Conservation (phyloP, 2,113 vertebrate genomes). For the Melospiza georgiana region DNA sequence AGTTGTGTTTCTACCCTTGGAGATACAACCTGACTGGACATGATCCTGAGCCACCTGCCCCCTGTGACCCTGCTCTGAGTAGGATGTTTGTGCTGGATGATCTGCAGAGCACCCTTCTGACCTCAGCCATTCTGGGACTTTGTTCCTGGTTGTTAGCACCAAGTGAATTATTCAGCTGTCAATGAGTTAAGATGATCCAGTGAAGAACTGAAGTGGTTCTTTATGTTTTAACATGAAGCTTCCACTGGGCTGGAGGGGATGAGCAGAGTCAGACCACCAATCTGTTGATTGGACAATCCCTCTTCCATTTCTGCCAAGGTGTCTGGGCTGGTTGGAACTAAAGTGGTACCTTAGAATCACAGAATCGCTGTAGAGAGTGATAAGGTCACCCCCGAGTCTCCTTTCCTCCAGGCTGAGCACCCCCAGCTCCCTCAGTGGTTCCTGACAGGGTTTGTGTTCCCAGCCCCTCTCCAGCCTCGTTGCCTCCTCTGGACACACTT, state of each 20-base stretch:
- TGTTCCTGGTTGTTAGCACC: neutral
- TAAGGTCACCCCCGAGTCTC: neutral
- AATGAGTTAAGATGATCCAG: neutral
- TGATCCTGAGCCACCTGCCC: neutral
- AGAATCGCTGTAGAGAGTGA: neutral
- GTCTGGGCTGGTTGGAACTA: neutral
- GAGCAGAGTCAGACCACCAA: neutral
- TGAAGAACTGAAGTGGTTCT: neutral
- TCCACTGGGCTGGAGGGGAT: neutral
- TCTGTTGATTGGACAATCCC: neutral
- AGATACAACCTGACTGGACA: neutral
- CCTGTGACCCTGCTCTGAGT: neutral
- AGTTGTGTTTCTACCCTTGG: neutral
- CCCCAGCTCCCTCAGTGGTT: neutral
- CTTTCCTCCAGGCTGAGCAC: neutral
- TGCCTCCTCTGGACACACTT: accelerated
- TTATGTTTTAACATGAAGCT: neutral
- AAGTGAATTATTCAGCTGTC: neutral
- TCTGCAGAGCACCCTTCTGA: neutral
- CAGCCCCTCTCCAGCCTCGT: neutral
- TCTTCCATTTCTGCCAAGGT: neutral
- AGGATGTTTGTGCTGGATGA: neutral
- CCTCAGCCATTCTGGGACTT: neutral
- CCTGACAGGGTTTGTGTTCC: neutral
- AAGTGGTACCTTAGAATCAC: neutral